These are phyloP conservation scores for Catharus ustulatus DNA, from an alignment of 2,797 vertebrate species.

Conservation along the genomic window DNA sequence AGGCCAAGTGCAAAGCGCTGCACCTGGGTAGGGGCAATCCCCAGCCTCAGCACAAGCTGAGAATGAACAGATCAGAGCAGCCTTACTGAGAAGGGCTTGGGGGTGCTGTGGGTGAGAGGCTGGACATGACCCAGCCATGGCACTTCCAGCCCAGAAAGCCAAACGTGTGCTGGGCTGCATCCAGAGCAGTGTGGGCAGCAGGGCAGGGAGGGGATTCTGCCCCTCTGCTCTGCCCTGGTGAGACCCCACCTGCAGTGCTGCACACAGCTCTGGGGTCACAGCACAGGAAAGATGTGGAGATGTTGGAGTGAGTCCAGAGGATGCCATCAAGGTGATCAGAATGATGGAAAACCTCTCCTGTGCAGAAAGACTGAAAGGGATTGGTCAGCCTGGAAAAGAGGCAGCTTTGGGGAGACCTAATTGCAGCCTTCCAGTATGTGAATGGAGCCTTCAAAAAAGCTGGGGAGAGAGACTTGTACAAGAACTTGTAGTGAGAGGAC, in stretches of 20 bases:
- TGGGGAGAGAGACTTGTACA: too few relatives aligned
- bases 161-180: background rate
- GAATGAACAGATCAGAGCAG: background rate
- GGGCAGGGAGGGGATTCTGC: background rate
- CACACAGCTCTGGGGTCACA: background rate
- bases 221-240: background rate
- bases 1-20: background rate
- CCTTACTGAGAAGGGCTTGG: rapidly evolving
- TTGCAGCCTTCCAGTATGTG: too few relatives aligned
- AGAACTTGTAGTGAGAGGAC: too few relatives aligned
- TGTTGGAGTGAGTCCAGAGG: background rate
- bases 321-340: background rate
- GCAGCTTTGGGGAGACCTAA: too few relatives aligned
- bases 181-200: background rate
- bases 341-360: too few relatives aligned
- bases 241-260: background rate
- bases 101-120: background rate
- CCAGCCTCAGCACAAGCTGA: rapidly evolving
- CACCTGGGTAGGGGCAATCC: rapidly evolving
- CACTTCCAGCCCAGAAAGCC: background rate
- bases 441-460: too few relatives aligned
- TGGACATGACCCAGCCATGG: background rate
- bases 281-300: background rate
- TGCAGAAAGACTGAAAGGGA: too few relatives aligned
- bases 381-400: too few relatives aligned